phyloP scores from a whole-genome alignment of 2,797 vertebrate genomes.

The Platalea minor region DNA sequence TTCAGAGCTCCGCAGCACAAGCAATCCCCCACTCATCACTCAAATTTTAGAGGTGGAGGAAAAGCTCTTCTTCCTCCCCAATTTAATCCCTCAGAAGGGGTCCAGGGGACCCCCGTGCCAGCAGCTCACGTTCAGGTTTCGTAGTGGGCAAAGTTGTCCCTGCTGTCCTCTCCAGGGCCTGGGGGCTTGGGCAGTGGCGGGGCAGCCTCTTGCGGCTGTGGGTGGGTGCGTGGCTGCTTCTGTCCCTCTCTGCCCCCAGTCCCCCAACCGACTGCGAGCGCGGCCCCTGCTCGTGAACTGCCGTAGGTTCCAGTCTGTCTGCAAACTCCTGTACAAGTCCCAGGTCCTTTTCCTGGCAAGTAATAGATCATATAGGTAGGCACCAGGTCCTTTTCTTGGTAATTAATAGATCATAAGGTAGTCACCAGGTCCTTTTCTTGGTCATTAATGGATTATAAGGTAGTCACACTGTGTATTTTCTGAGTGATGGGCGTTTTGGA shows the following conservation, averaged over 20 bases:
- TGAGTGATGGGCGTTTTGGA: background rate
- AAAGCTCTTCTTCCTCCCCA: background rate
- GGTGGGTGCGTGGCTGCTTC: background rate
- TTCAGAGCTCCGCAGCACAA: background rate
- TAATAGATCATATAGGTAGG: background rate
- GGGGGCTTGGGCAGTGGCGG: background rate
- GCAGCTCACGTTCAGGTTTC: background rate
- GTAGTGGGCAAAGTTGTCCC: rapidly evolving
- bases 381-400: background rate
- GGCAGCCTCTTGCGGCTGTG: background rate
- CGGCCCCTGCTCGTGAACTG: background rate
- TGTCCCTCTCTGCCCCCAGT: rapidly evolving
- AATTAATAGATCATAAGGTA: background rate
- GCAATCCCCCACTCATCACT: background rate
- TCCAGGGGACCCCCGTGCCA: too few relatives aligned
- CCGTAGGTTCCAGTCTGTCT: background rate
- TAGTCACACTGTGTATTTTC: background rate
- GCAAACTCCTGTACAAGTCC: background rate
- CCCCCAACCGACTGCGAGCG: rapidly evolving
- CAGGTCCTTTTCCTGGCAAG: background rate
- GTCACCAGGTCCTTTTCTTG: background rate
- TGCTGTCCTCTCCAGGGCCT: background rate
- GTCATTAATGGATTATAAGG: background rate
- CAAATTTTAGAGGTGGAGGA: background rate
- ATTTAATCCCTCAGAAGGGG: background rate